phyloP scores from a whole-genome alignment of 2,797 vertebrate genomes.

The Sitta carolinensis region DNA sequence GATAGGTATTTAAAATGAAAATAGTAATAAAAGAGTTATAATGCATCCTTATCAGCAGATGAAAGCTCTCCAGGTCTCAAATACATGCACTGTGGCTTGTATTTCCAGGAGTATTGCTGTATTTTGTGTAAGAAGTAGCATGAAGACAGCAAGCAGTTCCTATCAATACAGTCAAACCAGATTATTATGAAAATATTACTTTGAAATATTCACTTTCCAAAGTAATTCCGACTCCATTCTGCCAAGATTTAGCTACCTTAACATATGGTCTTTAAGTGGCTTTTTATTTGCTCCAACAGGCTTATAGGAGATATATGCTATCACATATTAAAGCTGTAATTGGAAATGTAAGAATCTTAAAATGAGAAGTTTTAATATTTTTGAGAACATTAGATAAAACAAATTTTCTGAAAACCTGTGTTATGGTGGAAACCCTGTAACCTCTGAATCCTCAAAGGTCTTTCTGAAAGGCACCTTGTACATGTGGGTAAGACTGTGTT shows the following conservation, averaged over 20 bases:
- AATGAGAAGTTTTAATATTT: background rate
- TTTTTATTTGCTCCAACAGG: background rate
- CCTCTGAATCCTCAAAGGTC: background rate
- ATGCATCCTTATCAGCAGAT: background rate
- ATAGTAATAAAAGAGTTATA: background rate
- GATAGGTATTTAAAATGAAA: background rate
- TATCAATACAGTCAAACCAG: background rate
- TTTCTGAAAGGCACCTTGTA: background rate
- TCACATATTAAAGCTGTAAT: background rate
- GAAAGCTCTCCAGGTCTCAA: background rate
- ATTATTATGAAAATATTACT: background rate
- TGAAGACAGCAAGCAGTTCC: background rate
- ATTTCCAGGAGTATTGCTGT: background rate
- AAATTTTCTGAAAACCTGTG: background rate
- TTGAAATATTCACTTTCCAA: background rate
- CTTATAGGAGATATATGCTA: rapidly evolving
- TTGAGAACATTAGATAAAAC: background rate
- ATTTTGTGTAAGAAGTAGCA: background rate
- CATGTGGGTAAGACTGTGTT: background rate
- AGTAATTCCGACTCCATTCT: background rate
- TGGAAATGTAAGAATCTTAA: background rate
- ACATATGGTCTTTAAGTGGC: background rate
- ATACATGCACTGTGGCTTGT: background rate
- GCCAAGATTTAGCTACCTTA: background rate
- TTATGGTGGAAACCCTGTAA: background rate